Percentiles rank a stretch among this genome's conserved stretches.
These are phyloP conservation scores for Diplolepis rosae DNA, from an alignment of 2,888 invertebrate species.

Conservation along the genomic window DNA sequence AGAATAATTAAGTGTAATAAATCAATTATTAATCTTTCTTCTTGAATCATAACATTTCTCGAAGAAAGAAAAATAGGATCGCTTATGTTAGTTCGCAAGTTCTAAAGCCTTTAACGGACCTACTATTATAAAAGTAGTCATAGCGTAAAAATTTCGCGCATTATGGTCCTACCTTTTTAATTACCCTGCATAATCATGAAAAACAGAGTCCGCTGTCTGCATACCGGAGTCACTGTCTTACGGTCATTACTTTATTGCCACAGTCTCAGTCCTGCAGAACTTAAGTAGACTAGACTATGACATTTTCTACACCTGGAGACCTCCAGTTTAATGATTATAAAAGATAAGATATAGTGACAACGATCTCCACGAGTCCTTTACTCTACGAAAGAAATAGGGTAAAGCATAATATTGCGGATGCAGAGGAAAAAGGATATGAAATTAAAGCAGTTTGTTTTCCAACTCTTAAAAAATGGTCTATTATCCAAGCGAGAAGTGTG, in stretches of 20 bases:
- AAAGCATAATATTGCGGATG: slow-evolving; percentile 6
- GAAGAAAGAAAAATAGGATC: background rate
- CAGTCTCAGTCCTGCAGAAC: slow-evolving; percentile 20
- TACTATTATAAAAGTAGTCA: background rate
- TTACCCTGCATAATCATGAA: slow-evolving; percentile 5
- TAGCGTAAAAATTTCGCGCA: slow-evolving; percentile 5
- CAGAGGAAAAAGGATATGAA: background rate
- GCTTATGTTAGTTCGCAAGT: slow-evolving; percentile 5
- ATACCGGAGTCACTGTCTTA: slow-evolving; percentile 16
- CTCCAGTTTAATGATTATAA: slow-evolving; percentile 56
- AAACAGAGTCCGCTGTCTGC: slow-evolving; percentile 16
- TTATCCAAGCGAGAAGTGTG: slow-evolving; percentile 50
- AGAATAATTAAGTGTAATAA: background rate
- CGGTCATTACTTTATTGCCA: slow-evolving; percentile 16
- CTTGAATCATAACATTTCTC: slow-evolving; percentile 15
- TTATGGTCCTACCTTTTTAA: slow-evolving; percentile 9
- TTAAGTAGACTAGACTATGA: slow-evolving; percentile 21
- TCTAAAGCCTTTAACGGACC: background rate
- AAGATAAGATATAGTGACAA: slow-evolving; percentile 50
- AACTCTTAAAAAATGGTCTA: slow-evolving; percentile 30
- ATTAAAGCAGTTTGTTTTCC: slow-evolving; percentile 41
- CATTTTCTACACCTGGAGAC: slow-evolving; percentile 31
- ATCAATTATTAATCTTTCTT: background rate
- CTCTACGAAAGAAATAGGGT: background rate
- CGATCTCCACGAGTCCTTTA: background rate